Evolutionary conservation across 2,797 vertebrate genomes (phyloP).

Genomic region (Molossus alvarezi): DNA sequence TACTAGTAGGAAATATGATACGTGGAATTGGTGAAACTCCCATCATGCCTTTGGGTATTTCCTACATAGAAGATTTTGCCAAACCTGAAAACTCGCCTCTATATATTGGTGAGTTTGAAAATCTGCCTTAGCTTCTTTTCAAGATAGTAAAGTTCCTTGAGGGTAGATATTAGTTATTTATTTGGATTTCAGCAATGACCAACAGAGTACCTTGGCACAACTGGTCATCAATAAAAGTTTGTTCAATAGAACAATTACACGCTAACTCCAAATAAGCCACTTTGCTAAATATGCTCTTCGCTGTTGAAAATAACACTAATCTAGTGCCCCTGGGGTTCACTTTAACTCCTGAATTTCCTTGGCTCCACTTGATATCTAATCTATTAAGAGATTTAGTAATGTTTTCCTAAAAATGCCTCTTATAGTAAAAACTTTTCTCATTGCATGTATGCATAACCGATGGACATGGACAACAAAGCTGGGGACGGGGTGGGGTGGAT

Average conservation of each 20-base stretch:
- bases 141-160: background rate
- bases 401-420: constrained; percentile 2
- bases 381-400: background rate
- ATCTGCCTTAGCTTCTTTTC: background rate
- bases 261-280: background rate
- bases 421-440: constrained; percentile 23
- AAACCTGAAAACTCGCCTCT: constrained; percentile 95
- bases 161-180: background rate
- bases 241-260: background rate
- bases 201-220: background rate
- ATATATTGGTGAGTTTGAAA: constrained; percentile 94
- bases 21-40: constrained; percentile 98
- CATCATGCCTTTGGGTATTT: constrained; percentile 95
- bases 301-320: background rate
- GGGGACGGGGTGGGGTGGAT: too few relatives aligned
- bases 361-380: background rate
- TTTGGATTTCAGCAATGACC: background rate
- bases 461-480: too few relatives aligned
- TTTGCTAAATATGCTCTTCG: background rate
- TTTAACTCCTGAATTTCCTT: background rate
- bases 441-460: too few relatives aligned
- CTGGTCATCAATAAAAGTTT: background rate
- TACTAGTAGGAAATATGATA: constrained; percentile 95
- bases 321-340: background rate
- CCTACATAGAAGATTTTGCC: constrained; percentile 97